Base-by-base conservation (phyloP, 2,113 vertebrate species). In the Seriola aureovittata region DNA sequence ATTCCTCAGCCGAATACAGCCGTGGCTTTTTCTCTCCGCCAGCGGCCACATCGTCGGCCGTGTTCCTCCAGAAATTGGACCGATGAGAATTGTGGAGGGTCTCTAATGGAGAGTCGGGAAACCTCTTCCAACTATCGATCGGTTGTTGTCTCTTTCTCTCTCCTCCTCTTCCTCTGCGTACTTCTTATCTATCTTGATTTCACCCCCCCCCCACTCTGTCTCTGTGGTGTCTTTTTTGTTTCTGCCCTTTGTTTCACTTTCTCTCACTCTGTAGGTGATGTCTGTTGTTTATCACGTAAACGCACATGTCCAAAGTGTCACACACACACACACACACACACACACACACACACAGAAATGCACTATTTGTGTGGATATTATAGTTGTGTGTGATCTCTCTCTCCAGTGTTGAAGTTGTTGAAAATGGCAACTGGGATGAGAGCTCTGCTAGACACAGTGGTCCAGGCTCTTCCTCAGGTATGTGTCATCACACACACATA, bases 351-450 rank as follows among this genome's bases (percentile, higher is more conserved):
- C 16, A 21, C 5, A 62, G 8, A 29, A 25, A 19, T 23, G 19
- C 29, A 50, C 23, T 50, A 1, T 52, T 44, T 42, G 8, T 55
- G 21, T 23, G 25, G 13, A 44, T 36, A 10, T 16, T 73, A 23
- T 6, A 64, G 21, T 8, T 25, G 10, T 71, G 13, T 36, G 8
- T 42, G 59, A 3, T 19, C 21, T 76, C 0, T 88, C 77, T 87
- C 34, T 77, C 23, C 80, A 99, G 98, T 99, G 85, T 89, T 99
- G 90, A 99, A 99, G 85, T 92, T 99, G 82, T 93, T 99, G 86
- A 99, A 99, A 94, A 99, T 99, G 98, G 98, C 98, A 48, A 99
- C 97, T 0, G 98, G 98, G 73, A 99, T 99, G 98, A 95, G 98
- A 81, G 98, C 98, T 32, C 93, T 99, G 73, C 95, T 99, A 71